These are phyloP conservation scores for Austrofundulus limnaeus DNA, from an alignment of 2,113 vertebrate genomes.

Conservation along the genomic window DNA sequence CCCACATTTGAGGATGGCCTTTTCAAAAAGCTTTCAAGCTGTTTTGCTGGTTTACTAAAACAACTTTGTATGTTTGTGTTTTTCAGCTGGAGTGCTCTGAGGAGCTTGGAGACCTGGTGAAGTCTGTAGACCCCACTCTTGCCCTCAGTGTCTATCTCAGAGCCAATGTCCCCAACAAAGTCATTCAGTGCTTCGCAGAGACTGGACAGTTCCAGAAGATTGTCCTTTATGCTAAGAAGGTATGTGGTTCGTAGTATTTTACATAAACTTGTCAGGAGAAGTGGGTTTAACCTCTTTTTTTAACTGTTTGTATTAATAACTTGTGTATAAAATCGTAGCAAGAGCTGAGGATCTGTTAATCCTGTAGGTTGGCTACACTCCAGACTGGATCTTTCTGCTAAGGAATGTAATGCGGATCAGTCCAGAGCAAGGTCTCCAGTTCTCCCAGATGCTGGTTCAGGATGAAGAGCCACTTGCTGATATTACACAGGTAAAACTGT, in stretches of 20 bases:
- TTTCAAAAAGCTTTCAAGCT: neutral
- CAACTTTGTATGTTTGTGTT: no score
- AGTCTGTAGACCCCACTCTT: conserved; percentile 95
- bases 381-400: conserved; percentile 98
- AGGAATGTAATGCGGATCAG: conserved; percentile 98
- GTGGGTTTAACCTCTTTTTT: neutral
- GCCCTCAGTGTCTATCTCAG: conserved; percentile 97
- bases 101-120: conserved; percentile 96
- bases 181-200: conserved; percentile 99
- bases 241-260: conserved; percentile 69
- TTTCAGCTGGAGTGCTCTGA: conserved; percentile 97
- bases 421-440: conserved; percentile 97
- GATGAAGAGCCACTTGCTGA: conserved; percentile 98
- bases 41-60: neutral
- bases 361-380: conserved; percentile 94
- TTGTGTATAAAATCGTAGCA: no score
- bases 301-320: neutral
- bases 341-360: neutral
- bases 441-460: conserved; percentile 99
- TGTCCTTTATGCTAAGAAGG: conserved; percentile 98
- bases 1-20: neutral
- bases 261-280: no score
- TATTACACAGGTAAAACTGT: conserved; percentile 88
- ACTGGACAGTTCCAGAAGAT: conserved; percentile 99
- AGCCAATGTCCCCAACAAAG: conserved; percentile 98